Conservation (phyloP, 2,113 vertebrate species). For the Lampris incognitus region DNA sequence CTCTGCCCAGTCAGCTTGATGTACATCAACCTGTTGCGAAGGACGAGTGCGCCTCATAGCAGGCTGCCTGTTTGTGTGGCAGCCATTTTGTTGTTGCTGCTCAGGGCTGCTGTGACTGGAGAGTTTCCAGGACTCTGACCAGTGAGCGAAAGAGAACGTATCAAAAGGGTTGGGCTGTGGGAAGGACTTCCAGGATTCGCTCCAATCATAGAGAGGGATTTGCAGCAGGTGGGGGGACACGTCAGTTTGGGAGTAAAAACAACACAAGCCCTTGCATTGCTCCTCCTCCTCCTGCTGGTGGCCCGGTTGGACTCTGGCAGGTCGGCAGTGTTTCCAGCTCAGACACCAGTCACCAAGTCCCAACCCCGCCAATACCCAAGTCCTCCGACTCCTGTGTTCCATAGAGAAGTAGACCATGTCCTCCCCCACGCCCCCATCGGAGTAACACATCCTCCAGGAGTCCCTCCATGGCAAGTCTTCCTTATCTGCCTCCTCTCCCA, state of each 20-base stretch:
- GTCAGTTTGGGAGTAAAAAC: background rate
- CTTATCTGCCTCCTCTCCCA: background rate
- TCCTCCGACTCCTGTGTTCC: constrained; percentile 33
- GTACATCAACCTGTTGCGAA: background rate
- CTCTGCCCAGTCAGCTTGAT: background rate
- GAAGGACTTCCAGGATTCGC: background rate
- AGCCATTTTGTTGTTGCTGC: background rate
- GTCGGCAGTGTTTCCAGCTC: constrained; percentile 59
- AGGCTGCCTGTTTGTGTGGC: too few species aligned
- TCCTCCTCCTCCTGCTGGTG: background rate
- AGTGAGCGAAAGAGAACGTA: background rate
- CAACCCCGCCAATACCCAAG: background rate
- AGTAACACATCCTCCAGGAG: constrained; percentile 68
- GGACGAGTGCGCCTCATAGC: too few species aligned
- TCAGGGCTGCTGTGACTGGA: background rate
- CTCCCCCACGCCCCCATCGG: constrained; percentile 43
- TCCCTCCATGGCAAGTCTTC: constrained; percentile 58
- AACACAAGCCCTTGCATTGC: too few species aligned
- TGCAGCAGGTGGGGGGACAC: background rate
- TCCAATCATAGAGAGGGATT: background rate
- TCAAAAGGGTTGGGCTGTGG: background rate
- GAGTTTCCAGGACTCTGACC: background rate
- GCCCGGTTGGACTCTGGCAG: background rate
- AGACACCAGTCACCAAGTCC: constrained; percentile 38
- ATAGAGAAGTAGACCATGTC: constrained; percentile 59